Evolutionary conservation across 2,797 vertebrate species (phyloP), one percentile per base, ranked within the genome.

Genomic region (Bradypus variegatus): DNA sequence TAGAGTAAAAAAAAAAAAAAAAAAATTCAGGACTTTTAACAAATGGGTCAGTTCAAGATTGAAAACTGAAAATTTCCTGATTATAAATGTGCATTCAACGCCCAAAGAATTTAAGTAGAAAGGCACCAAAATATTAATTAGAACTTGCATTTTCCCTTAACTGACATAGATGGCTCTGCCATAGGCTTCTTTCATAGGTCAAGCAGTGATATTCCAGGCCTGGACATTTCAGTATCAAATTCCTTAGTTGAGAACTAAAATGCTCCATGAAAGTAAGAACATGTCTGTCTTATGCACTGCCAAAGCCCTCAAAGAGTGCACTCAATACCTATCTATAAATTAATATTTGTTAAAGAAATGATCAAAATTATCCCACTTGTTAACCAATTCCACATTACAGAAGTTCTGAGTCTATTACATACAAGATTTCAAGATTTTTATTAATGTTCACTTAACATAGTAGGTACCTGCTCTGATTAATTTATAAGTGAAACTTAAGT

Each of bases 31-130:
- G 18, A 86, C 31, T 79, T 86, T 93, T 75, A 91, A 48, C 36
- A 86, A 72, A 16, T 60, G 55, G 45, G 25, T 45, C 73, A 81
- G 41, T 76, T 73, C 16, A 90, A 91, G 60, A 60, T 23, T 76
- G 45, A 92, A 92, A 90, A 73, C 10, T 29, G 85, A 50, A 50
- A 67, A 92, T 77, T 89, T 89, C 53, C 77, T 80, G 21, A 92
- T 84, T 48, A 91, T 7, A 89, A 92, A 85, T 81, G 55, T 93
- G n/a, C 58, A 81, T 33, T n/a, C 33, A 78, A 89, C 38, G 53
- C 3, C 9, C 70, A 45, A 0, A 80, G 31, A 88, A 82, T 73
- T 89, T 91, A 48, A 76, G 33, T 73, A 91, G 23, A 83, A 93
- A 93, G 45, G 27, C 60, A 84, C 10, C 60, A 81, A 91, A 88